Evolutionary conservation across 1,140 invertebrate genomes (phyloP), one percentile per base, ranked within the genome.

Genomic region (Calycopis cecrops): DNA sequence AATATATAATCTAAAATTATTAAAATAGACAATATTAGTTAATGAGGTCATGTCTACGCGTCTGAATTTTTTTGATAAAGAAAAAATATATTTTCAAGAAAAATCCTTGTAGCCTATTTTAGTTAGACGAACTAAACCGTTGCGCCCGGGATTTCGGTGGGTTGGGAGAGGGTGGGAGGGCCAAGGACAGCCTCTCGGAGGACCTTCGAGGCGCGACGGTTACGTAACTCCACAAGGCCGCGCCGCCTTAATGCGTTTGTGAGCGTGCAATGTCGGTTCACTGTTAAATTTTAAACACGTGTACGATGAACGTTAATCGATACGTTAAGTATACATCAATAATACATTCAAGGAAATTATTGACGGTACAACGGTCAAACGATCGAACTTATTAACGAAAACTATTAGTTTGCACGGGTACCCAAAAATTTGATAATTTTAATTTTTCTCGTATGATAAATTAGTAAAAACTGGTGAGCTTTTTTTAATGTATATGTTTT

Each of bases 151-250:
- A 48, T 53, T 49, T 55, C 60, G 60, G 52, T 28, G 50, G 48
- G 49, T 18, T 57, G 35, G 54, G 48, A 34, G 59, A 52, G 47
- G 64, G 59, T 52, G 63, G 66, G 62, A 57, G 65, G 60, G 63
- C 64, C 76, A 79, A 81, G 78, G 78, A 78, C 74, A 62, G 60
- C 55, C 64, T 66, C 57, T 57, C 57, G 61, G 59, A 68, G 74
- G 72, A 67, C 76, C 73, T 77, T 72, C 65, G 61, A 73, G 76
- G 68, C 75, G 73, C 72, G 78, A 81, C 80, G 73, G 57, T 81
- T 79, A 77, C 70, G 73, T 80, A 84, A 84, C 60, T 33, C 50
- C 35, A 67, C 75, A 79, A 84, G 77, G 77, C 68, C 76, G 58
- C 49, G 52, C 48, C 51, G 61, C 54, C 55, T 58, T 49, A 52